A percentile compares a stretch with the other conserved stretches of the same genome.
These are phyloP conservation scores for Macropis europaea DNA, from an alignment of 2,888 invertebrate species.

Conservation along the genomic window DNA sequence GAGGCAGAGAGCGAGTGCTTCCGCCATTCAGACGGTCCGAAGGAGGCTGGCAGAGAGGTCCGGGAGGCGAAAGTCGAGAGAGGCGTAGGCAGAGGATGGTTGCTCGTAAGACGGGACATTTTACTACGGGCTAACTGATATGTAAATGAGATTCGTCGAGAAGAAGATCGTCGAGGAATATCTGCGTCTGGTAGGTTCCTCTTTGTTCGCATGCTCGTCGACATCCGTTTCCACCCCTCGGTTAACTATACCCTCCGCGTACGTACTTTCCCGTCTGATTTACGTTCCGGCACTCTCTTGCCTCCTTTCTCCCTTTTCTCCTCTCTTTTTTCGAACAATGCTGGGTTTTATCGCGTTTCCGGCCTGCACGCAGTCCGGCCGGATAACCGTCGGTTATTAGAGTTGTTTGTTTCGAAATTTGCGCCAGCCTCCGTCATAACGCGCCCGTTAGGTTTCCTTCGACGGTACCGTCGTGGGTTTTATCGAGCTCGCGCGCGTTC, in stretches of 20 bases:
- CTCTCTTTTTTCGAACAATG: conserved; percentile 7
- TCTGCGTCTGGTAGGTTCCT: conserved; percentile 14
- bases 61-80: no score
- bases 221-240: conserved; percentile 22
- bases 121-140: conserved; percentile 61
- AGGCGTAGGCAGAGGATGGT: neutral
- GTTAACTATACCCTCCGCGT: neutral
- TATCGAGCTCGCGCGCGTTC: neutral
- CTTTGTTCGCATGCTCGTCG: conserved; percentile 34
- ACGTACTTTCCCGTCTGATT: neutral
- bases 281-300: neutral
- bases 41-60: no score
- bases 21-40: no score
- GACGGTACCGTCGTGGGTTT: neutral
- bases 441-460: conserved; percentile 7
- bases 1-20: no score
- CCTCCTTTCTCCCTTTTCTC: no score
- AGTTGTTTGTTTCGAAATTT: conserved; percentile 22
- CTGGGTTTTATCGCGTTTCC: conserved; percentile 19
- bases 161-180: conserved; percentile 38
- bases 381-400: conserved; percentile 17
- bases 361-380: neutral
- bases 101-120: conserved; percentile 40
- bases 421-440: neutral
- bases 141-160: conserved; percentile 58